Evolutionary conservation across 1,140 invertebrate genomes (phyloP).

Genomic region (Archivesica marissinica): DNA sequence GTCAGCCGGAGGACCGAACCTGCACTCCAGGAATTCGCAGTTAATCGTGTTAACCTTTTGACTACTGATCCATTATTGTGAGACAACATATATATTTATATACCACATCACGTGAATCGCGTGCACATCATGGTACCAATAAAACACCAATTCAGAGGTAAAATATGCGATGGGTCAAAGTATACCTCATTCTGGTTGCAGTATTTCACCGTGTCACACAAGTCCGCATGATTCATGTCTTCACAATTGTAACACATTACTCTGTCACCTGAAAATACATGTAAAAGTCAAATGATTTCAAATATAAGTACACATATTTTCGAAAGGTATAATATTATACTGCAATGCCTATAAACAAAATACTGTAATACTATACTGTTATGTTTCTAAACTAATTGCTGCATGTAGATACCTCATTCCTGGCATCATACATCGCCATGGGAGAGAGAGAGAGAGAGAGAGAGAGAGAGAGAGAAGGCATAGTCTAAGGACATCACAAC

Average conservation of each 20-base stretch:
- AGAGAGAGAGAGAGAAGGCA: not conserved
- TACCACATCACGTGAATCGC: not conserved
- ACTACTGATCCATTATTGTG: not conserved
- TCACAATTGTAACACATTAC: constrained; percentile 33
- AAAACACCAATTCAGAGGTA: not conserved
- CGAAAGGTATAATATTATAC: not conserved
- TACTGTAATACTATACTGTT: not conserved
- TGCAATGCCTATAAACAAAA: not conserved
- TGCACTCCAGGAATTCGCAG: not conserved
- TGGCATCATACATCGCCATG: not conserved
- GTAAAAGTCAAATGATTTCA: not conserved
- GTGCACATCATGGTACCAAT: not conserved
- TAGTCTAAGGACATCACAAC: no score
- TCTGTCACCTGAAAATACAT: not conserved
- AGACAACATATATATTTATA: not conserved
- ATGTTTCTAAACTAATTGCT: not conserved
- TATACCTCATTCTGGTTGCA: not conserved
- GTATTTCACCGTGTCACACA: constrained; percentile 43
- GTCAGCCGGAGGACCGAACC: not conserved
- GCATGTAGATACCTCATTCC: not conserved
- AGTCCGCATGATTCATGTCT: constrained; percentile 14
- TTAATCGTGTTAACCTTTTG: not conserved
- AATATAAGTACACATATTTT: not conserved
- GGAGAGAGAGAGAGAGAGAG: not conserved
- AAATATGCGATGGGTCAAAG: not conserved